Conservation (phyloP, 2,888 invertebrate species). For the Stomorhina lunata region DNA sequence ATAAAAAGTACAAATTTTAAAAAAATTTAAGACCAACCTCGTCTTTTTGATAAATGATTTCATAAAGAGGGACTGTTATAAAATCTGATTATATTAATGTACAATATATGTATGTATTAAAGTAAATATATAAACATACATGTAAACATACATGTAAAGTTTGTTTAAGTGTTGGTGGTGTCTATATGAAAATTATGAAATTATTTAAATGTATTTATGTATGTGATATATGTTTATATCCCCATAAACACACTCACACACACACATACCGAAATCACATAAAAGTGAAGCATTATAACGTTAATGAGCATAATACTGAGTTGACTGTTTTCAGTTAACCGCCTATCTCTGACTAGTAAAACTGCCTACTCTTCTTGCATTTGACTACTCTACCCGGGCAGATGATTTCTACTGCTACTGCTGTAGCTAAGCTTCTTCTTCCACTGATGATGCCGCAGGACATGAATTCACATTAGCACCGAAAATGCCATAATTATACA, state of each 20-base stretch:
- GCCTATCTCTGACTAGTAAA: too few relatives aligned
- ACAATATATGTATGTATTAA: neutral
- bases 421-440: conserved; percentile 7
- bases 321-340: conserved; percentile 39
- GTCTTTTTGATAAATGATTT: conserved; percentile 25
- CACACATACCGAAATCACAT: conserved; percentile 9
- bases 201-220: conserved; percentile 37
- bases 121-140: conserved; percentile 19
- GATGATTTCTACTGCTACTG: conserved; percentile 68
- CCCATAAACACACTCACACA: neutral
- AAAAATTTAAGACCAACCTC: neutral
- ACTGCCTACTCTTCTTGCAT: neutral
- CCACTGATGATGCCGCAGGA: conserved; percentile 70
- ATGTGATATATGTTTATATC: neutral
- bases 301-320: conserved; percentile 62
- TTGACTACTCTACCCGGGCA: conserved; percentile 13
- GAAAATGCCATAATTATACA: conserved; percentile 76
- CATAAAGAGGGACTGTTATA: conserved; percentile 47
- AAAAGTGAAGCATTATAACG: conserved; percentile 55
- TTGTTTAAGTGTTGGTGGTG: conserved; percentile 46
- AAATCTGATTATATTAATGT: conserved; percentile 40
- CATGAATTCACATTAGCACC: conserved; percentile 76
- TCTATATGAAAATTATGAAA: conserved; percentile 50
- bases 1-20: too few relatives aligned
- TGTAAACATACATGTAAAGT: neutral